Evolutionary conservation across 2,888 invertebrate species (phyloP).

Genomic region (Fragum sueziense): DNA sequence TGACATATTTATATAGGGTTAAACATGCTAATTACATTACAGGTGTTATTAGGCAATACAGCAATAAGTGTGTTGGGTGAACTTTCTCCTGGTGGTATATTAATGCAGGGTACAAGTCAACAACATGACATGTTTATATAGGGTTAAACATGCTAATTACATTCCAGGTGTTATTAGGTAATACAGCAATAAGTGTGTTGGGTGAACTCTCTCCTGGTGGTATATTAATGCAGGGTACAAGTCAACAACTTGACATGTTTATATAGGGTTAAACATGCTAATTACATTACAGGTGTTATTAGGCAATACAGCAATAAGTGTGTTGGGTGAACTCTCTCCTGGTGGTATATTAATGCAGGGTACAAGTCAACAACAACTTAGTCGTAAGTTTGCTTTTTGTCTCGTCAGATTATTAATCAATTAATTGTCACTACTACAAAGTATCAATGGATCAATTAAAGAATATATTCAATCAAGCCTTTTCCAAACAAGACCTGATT

Average conservation of each 20-base stretch:
- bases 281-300: conserved; percentile 75
- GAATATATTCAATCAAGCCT: background rate
- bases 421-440: no score
- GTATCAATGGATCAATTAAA: background rate
- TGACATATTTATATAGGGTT: no score
- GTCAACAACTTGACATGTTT: no score
- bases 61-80: conserved; percentile 94
- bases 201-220: conserved; percentile 96
- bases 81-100: conserved; percentile 93
- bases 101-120: conserved; percentile 91
- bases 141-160: no score
- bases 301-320: conserved; percentile 88
- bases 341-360: conserved; percentile 96
- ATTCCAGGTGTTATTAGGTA: conserved; percentile 73
- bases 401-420: no score
- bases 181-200: conserved; percentile 90
- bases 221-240: conserved; percentile 92
- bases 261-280: no score
- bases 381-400: conserved; percentile 77
- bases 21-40: no score
- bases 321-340: conserved; percentile 93
- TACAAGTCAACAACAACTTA: conserved; percentile 84
- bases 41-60: conserved; percentile 82
- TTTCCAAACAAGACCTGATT: no score
- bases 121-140: no score